These are phyloP conservation scores for Crax fasciolata DNA, from an alignment of 2,797 vertebrate genomes.

Conservation along the genomic window DNA sequence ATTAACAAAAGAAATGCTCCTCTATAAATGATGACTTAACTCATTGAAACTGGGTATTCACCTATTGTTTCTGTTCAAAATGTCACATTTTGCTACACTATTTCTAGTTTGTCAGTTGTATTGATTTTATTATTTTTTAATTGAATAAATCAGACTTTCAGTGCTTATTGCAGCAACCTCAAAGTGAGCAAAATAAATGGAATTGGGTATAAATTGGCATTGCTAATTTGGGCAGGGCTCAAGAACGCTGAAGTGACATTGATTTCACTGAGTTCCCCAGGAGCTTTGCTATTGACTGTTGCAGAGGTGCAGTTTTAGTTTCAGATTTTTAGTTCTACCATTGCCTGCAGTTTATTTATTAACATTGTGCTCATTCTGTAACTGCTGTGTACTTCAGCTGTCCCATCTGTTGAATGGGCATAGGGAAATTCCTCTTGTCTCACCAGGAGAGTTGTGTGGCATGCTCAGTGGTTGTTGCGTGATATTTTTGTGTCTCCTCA, in stretches of 20 bases:
- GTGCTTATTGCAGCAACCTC: background rate
- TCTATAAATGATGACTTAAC: background rate
- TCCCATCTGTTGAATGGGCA: background rate
- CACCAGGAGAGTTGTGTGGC: background rate
- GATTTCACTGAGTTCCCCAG: background rate
- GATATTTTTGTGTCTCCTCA: background rate
- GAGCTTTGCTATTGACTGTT: background rate
- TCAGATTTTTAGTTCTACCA: background rate
- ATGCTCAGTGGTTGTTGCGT: background rate
- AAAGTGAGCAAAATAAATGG: background rate
- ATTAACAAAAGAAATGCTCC: background rate
- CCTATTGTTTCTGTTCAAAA: background rate
- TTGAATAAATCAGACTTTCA: background rate
- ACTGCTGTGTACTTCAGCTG: background rate
- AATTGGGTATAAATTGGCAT: background rate
- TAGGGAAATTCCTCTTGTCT: background rate
- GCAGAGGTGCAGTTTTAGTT: background rate
- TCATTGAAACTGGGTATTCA: background rate
- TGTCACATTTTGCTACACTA: background rate
- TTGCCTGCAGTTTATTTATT: background rate
- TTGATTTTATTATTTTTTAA: background rate
- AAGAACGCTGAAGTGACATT: background rate
- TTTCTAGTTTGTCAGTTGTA: background rate
- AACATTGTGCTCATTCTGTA: background rate
- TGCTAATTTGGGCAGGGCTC: background rate